Conservation (phyloP, 2,113 vertebrate genomes). For the Serilophus lunatus region DNA sequence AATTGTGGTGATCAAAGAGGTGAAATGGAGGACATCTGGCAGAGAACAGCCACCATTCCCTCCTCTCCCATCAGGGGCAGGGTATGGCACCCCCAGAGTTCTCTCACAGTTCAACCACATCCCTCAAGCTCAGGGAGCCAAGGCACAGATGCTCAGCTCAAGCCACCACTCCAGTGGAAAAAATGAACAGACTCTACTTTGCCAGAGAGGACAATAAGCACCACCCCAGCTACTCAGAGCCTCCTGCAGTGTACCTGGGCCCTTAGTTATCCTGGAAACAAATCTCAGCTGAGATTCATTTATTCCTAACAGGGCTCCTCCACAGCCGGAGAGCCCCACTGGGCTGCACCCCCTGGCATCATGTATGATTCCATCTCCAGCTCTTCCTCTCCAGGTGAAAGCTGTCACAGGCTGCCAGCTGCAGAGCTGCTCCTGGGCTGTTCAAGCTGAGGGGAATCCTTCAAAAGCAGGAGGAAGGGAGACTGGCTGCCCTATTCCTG, state of each 20-base stretch:
- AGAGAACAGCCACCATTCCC: background rate
- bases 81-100: background rate
- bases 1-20: background rate
- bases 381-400: background rate
- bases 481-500: background rate
- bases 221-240: background rate
- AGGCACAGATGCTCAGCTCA: background rate
- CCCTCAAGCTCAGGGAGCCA: background rate
- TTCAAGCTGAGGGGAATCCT: background rate
- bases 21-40: background rate
- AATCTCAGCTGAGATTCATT: background rate
- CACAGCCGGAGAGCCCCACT: background rate
- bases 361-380: background rate
- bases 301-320: background rate
- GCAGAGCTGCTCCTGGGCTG: background rate
- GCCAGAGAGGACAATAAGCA: background rate
- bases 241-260: background rate
- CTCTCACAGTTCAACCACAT: fast-evolving
- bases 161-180: background rate
- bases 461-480: background rate
- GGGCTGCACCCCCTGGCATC: background rate
- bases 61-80: background rate
- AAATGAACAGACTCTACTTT: background rate
- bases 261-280: background rate
- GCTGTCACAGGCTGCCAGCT: background rate